Percentiles rank a stretch among this genome's conserved stretches.
These are phyloP conservation scores for Lanius ludovicianus DNA, from an alignment of 2,113 vertebrate genomes.

Conservation along the genomic window DNA sequence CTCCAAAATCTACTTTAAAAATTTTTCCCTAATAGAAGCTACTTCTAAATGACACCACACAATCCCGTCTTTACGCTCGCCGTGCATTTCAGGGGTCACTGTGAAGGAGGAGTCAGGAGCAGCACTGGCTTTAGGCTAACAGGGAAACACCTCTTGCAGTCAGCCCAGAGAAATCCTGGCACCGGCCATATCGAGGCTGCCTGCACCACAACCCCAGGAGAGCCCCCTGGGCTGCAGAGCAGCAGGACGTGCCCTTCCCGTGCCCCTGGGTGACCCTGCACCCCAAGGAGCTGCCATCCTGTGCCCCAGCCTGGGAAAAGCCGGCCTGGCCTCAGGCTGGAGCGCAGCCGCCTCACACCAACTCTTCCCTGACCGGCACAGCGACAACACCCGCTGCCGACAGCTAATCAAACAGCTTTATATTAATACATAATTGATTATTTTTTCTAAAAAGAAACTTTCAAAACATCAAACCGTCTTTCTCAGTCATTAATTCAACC, in stretches of 20 bases:
- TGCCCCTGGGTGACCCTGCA: neutral
- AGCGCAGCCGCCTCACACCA: accelerated
- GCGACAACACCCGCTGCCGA: neutral
- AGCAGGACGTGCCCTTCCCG: neutral
- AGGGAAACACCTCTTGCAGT: neutral
- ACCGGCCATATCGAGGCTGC: neutral
- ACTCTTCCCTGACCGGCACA: neutral
- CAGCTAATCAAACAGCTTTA: slow-evolving; percentile 28
- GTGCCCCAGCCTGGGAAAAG: neutral
- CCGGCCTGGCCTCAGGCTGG: no score
- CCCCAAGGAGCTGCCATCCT: neutral
- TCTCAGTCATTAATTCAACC: slow-evolving; percentile 17
- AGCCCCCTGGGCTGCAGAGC: neutral
- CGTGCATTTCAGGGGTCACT: neutral
- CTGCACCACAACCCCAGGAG: neutral
- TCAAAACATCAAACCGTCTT: neutral
- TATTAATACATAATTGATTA: slow-evolving; percentile 35
- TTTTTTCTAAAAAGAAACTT: neutral
- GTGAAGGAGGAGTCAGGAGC: neutral
- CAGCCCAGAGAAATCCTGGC: neutral
- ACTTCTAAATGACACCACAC: neutral
- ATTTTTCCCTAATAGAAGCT: neutral
- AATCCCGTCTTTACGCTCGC: neutral
- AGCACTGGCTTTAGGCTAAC: neutral
- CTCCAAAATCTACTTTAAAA: neutral